These are phyloP conservation scores for Desmophyllum pertusum DNA, from an alignment of 92 coral and sea anemone genomes.

Conservation along the genomic window DNA sequence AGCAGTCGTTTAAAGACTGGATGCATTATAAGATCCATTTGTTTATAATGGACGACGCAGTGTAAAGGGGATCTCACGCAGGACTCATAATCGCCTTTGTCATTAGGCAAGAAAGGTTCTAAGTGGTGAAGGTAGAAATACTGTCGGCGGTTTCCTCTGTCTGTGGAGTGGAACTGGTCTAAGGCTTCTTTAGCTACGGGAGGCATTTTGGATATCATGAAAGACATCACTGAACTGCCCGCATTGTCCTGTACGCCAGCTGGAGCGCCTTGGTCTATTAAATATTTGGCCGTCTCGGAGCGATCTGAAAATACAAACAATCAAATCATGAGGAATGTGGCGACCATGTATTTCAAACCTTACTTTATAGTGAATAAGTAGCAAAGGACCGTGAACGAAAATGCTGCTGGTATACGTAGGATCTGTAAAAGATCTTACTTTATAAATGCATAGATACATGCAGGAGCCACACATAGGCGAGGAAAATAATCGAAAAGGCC, in stretches of 20 bases:
- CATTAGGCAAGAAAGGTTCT: conserved; percentile 66
- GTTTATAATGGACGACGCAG: conserved; percentile 84
- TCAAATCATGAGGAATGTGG: neutral
- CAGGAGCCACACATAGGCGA: neutral
- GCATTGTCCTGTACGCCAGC: conserved; percentile 87
- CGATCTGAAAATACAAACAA: conserved; percentile 68
- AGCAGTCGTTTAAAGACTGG: conserved; percentile 96
- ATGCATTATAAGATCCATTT: conserved; percentile 97
- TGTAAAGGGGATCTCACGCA: conserved; percentile 85
- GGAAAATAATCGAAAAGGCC: neutral
- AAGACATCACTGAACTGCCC: conserved; percentile 84
- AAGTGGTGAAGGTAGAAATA: conserved; percentile 89
- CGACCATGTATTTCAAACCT: neutral
- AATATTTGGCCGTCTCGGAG: conserved; percentile 92
- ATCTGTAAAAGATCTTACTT: too few relatives aligned
- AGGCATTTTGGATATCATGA: conserved; percentile 99
- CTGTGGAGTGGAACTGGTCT: conserved; percentile 96
- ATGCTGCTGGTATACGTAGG: too few relatives aligned
- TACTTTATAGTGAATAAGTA: neutral
- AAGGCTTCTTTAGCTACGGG: conserved; percentile 97
- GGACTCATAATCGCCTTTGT: conserved; percentile 32
- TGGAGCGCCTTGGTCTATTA: conserved; percentile 75
- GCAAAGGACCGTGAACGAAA: too few relatives aligned
- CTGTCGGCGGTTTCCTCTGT: conserved; percentile 94
- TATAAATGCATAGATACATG: too few relatives aligned